These are phyloP conservation scores for Synergus umbraculus DNA, from an alignment of 2,888 invertebrate species.

Conservation along the genomic window DNA sequence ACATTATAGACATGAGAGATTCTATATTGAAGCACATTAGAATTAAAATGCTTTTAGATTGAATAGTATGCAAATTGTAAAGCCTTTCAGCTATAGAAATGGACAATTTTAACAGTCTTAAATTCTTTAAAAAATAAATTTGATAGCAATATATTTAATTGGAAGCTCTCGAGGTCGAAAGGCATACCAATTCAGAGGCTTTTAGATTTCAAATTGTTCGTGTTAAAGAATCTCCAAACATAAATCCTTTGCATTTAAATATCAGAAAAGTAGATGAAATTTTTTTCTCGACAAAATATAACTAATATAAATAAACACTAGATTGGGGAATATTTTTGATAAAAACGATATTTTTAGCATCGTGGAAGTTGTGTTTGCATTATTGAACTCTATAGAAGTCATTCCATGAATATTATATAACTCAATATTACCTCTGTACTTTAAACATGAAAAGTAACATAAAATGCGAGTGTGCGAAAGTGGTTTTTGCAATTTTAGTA, in stretches of 20 bases:
- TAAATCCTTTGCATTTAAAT: not conserved
- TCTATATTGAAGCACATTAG: not conserved
- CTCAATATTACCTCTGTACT: constrained; percentile 8
- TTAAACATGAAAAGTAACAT: not conserved
- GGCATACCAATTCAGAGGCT: not conserved
- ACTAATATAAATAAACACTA: not conserved
- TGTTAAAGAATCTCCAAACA: not conserved
- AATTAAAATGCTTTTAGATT: not conserved
- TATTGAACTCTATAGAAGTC: not conserved
- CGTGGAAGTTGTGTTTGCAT: not conserved
- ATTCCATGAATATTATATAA: not conserved
- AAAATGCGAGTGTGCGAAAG: not conserved
- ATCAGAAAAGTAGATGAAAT: not conserved
- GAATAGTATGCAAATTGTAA: not conserved
- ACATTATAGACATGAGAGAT: not conserved
- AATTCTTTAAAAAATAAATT: constrained; percentile 15
- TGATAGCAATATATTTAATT: constrained; percentile 3
- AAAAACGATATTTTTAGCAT: not conserved
- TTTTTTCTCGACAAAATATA: not conserved
- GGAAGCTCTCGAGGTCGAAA: constrained; percentile 2
- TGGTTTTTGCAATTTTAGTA: not conserved
- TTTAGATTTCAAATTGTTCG: not conserved
- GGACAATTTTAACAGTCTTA: not conserved
- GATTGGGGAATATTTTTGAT: not conserved
- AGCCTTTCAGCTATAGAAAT: not conserved